Conservation (phyloP, 1,140 invertebrate genomes). For the Eurytemora carolleeae region DNA sequence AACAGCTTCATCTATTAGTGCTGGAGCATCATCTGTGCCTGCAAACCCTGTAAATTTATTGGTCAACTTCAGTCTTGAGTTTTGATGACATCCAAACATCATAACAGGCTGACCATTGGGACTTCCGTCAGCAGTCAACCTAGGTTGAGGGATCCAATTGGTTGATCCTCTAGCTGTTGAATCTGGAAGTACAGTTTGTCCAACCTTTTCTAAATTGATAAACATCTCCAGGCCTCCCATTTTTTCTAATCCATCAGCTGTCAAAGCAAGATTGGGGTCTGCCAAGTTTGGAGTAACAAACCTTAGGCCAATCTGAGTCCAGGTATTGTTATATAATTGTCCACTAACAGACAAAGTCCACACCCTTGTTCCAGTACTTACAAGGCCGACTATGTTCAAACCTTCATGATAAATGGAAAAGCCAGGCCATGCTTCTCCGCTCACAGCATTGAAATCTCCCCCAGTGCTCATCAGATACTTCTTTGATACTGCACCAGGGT, state of each 20-base stretch:
- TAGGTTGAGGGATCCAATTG: background rate
- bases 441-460: background rate
- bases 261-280: background rate
- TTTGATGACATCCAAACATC: conserved; percentile 7
- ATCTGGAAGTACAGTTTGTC: background rate
- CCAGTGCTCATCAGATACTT: conserved; percentile 13
- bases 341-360: conserved; percentile 4
- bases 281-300: background rate
- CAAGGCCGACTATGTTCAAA: background rate
- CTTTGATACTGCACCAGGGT: background rate
- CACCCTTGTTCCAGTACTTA: conserved; percentile 7
- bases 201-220: conserved; percentile 7
- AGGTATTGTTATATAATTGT: conserved; percentile 8
- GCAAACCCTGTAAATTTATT: background rate
- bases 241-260: background rate
- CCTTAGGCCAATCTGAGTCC: conserved; percentile 9
- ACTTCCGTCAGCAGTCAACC: background rate
- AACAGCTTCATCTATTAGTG: conserved; percentile 4
- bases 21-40: background rate
- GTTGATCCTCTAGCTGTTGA: conserved; percentile 4
- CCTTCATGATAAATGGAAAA: conserved; percentile 12
- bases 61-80: background rate
- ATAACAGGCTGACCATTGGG: background rate
- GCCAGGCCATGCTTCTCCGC: conserved; percentile 1
- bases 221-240: conserved; percentile 11